A percentile compares a stretch with the other conserved stretches of the same genome.
These are phyloP conservation scores for Polyploca ridens DNA, from an alignment of 2,888 invertebrate species.

Conservation along the genomic window DNA sequence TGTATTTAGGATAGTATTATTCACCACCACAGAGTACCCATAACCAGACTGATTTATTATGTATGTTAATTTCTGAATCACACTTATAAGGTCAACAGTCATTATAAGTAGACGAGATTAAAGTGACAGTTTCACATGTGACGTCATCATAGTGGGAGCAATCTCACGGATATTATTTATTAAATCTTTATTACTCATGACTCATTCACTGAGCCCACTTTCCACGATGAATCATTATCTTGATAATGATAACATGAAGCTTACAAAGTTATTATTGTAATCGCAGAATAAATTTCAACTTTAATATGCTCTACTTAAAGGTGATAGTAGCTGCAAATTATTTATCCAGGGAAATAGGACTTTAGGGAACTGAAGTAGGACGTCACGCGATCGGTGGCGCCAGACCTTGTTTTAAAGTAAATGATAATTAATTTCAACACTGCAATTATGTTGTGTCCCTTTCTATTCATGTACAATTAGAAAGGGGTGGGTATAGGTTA, in stretches of 20 bases:
- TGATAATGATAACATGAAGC: conserved; percentile 64
- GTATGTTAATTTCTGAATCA: neutral
- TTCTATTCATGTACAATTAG: conserved; percentile 34
- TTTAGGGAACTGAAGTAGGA: conserved; percentile 47
- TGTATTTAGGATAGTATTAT: too few relatives aligned
- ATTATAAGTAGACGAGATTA: neutral
- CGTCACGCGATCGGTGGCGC: conserved; percentile 73
- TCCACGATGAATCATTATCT: conserved; percentile 74
- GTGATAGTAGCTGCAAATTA: conserved; percentile 18
- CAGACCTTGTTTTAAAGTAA: conserved; percentile 63
- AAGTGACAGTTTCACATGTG: neutral
- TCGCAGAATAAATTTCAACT: conserved; percentile 34
- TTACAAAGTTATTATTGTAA: conserved; percentile 24
- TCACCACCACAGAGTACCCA: neutral
- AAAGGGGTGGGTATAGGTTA: conserved; percentile 34
- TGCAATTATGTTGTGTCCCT: conserved; percentile 48
- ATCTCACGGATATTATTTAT: conserved; percentile 13
- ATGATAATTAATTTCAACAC: conserved; percentile 65
- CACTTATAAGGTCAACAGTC: neutral
- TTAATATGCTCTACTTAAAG: conserved; percentile 36
- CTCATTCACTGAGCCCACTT: conserved; percentile 70
- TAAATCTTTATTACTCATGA: conserved; percentile 42
- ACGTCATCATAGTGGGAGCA: conserved; percentile 6
- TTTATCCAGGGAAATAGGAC: conserved; percentile 25
- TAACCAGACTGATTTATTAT: neutral